Conservation (phyloP, 30 jellyfish, hydroid and myxozoan genomes). For the Hydractinia echinata region DNA sequence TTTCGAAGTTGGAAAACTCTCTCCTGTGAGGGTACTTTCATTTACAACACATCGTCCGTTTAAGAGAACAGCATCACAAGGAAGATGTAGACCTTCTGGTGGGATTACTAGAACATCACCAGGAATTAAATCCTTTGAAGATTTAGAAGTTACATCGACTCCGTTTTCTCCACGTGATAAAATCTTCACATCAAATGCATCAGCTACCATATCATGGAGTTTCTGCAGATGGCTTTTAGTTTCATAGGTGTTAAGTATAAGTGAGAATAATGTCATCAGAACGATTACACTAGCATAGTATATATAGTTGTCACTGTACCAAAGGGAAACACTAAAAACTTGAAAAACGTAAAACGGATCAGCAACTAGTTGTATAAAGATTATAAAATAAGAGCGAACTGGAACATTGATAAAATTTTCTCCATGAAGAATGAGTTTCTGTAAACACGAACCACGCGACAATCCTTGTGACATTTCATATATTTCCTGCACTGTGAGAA, state of each 20-base stretch:
- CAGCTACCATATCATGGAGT: constrained; percentile 16
- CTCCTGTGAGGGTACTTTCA: constrained; percentile 40
- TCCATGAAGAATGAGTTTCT: background rate
- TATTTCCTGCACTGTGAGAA: background rate
- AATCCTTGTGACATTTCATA: constrained; percentile 14
- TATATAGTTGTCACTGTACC: constrained; percentile 24
- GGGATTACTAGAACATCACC: constrained; percentile 43
- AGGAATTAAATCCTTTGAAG: constrained; percentile 39
- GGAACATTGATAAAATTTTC: constrained; percentile 25
- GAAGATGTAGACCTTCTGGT: constrained; percentile 12
- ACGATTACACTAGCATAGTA: constrained; percentile 16
- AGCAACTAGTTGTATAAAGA: constrained; percentile 5
- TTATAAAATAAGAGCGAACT: background rate
- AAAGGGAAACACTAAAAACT: constrained; percentile 19
- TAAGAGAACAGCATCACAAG: constrained; percentile 37
- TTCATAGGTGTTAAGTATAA: background rate
- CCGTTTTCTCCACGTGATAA: background rate
- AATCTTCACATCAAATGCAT: background rate
- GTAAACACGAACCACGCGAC: background rate
- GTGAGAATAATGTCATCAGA: constrained; percentile 1
- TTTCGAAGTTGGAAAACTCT: constrained; percentile 31
- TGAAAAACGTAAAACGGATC: constrained; percentile 35
- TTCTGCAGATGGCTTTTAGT: constrained; percentile 12
- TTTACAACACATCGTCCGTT: constrained; percentile 32
- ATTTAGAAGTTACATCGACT: background rate